These are phyloP conservation scores for Platycnemis pennipes DNA, from an alignment of 2,888 invertebrate species.

Conservation along the genomic window DNA sequence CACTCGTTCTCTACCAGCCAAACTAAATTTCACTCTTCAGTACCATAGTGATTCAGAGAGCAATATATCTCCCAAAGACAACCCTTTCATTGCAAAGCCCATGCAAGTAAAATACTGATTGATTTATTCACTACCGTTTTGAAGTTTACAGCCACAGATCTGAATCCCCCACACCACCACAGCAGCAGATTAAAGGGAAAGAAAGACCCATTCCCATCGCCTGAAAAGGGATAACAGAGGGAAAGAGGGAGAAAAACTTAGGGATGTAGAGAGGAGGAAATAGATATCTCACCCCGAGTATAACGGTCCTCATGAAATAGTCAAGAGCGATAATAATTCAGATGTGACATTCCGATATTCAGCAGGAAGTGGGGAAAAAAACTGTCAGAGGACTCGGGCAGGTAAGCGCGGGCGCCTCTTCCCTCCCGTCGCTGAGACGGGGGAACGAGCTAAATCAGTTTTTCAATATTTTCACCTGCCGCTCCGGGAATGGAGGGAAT, in stretches of 20 bases:
- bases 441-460: constrained; percentile 14
- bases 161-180: background rate
- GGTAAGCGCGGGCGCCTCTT: background rate
- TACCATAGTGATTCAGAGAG: too few species aligned
- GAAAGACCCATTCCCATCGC: background rate
- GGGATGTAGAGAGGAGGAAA: background rate
- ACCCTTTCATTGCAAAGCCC: too few species aligned
- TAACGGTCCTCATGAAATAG: background rate
- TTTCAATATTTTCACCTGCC: constrained; percentile 3
- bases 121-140: too few species aligned
- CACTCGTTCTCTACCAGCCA: too few species aligned
- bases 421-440: background rate
- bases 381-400: background rate
- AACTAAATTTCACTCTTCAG: too few species aligned
- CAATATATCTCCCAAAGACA: too few species aligned
- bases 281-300: background rate
- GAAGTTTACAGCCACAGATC: too few species aligned
- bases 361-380: background rate
- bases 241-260: background rate
- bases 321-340: constrained; percentile 8
- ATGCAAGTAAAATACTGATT: too few species aligned
- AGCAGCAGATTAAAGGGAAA: background rate
- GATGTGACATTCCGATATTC: constrained; percentile 16
- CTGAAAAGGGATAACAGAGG: background rate
- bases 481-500: background rate